A percentile compares a stretch with the other conserved stretches of the same genome.
phyloP scores from a whole-genome alignment of 35 echinoderm and acorn worm species.

The Nesometra sesokonis region DNA sequence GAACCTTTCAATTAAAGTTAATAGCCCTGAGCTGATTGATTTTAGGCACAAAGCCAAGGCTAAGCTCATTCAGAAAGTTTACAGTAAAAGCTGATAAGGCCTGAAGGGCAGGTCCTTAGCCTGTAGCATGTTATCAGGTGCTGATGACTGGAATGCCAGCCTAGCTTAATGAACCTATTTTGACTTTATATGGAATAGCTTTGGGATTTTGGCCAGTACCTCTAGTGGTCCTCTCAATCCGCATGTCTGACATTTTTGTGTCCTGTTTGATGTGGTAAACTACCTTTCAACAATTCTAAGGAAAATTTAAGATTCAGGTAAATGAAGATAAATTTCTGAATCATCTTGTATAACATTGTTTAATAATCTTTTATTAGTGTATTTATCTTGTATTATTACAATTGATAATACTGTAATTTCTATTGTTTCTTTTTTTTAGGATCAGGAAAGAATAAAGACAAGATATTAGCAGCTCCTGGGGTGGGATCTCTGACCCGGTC shows the following conservation, averaged over 20 bases:
- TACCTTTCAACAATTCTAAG: no score
- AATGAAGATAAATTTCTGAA: no score
- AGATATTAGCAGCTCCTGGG: constrained; percentile 78
- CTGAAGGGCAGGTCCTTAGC: neutral
- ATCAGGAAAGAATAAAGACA: neutral
- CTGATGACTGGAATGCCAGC: neutral
- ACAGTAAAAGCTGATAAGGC: neutral
- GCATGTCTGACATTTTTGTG: neutral
- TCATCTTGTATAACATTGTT: no score
- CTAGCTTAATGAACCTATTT: neutral
- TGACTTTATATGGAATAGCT: neutral
- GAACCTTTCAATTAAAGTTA: neutral
- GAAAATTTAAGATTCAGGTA: no score
- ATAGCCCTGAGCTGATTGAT: neutral
- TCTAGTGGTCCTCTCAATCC: neutral
- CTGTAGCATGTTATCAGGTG: neutral
- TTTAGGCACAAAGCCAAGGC: neutral
- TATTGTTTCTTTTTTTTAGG: neutral
- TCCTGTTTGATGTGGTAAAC: neutral
- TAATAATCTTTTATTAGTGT: no score
- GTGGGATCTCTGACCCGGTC: constrained; percentile 51
- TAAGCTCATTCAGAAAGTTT: neutral
- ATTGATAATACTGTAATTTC: neutral
- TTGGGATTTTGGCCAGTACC: neutral
- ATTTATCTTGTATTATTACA: no score